Percentiles rank a stretch among this genome's conserved stretches.
Conservation (phyloP, 2,113 vertebrate species). For the Bambusicola thoracicus region DNA sequence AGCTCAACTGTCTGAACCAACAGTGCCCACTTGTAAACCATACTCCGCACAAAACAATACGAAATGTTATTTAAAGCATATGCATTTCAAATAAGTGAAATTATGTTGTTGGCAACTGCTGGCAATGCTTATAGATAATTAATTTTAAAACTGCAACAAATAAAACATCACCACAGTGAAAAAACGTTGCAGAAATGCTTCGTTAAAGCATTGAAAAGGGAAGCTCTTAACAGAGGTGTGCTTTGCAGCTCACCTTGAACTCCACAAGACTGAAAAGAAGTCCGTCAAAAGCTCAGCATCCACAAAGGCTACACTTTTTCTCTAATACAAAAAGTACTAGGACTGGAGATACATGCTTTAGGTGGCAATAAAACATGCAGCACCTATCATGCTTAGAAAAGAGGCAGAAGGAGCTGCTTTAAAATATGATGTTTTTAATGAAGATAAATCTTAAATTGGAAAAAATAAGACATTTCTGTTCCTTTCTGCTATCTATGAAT, state of each 20-base stretch:
- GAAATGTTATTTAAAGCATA: not conserved
- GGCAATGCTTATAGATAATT: not conserved
- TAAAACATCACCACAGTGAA: not conserved
- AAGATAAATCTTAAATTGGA: not conserved
- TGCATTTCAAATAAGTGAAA: not conserved
- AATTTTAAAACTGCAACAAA: not conserved
- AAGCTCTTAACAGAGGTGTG: not conserved
- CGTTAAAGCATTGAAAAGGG: not conserved
- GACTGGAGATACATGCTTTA: not conserved
- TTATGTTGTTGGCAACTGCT: not conserved
- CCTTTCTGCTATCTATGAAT: not conserved
- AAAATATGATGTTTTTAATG: not conserved
- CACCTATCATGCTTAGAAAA: not conserved
- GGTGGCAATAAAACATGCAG: not conserved
- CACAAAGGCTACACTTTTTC: not conserved
- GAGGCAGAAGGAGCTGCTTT: not conserved
- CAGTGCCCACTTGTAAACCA: not conserved
- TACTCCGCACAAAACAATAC: not conserved
- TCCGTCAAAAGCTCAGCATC: not conserved
- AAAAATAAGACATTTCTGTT: not conserved
- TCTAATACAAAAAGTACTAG: not conserved
- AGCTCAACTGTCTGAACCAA: not conserved
- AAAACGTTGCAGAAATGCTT: not conserved
- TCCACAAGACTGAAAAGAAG: not conserved
- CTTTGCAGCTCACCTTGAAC: not conserved